Base-by-base conservation (phyloP, 2,797 vertebrate genomes). In the Margarornis squamiger region DNA sequence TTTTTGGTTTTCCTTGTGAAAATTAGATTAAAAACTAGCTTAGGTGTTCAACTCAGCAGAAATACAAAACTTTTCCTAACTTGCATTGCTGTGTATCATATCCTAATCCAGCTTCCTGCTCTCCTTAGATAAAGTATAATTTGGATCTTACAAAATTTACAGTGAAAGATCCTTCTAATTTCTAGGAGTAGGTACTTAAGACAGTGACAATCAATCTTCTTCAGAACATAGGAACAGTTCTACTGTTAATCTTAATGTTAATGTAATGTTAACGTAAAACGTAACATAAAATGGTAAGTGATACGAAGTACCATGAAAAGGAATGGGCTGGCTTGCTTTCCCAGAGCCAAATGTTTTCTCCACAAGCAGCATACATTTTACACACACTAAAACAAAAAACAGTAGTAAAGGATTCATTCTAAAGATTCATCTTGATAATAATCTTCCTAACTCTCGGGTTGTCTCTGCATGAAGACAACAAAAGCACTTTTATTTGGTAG, bases 1-100 rank as follows among this genome's bases (percentile, higher is more conserved):
- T 78, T 96, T 77, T 72, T 88, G 85, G 51, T 93, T 95, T 91
- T 76, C 62, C 82, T 77, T 93, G 52, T 81, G 36, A 90, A 97
- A 86, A 82, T 88, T 75, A 82, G 58, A 48, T 65, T 94, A 54
- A 74, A 96, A 97, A 92, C 70, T 70, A 95, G 62, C 20, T 75
- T 67, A 76, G 57, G 48, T 38, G 67, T 59, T 59, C 63, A 54
- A 43, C 79, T 88, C 81, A 94, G 68, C 51, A 94, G 82, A 96
- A 96, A 94, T 51, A 80, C 63, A 92, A 72, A 67, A 79, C 12
- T 73, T 30, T 73, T 74, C 7, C 45, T 71, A 38, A 68, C 36
- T 65, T 59, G 27, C 5, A 41, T 14, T 80, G 45, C 21, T 74
- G 26, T 61, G 30, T 32, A 61, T 41, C 45, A 90, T 39, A 74